phyloP scores from a whole-genome alignment of 2,113 vertebrate genomes.

The Cyanistes caeruleus region DNA sequence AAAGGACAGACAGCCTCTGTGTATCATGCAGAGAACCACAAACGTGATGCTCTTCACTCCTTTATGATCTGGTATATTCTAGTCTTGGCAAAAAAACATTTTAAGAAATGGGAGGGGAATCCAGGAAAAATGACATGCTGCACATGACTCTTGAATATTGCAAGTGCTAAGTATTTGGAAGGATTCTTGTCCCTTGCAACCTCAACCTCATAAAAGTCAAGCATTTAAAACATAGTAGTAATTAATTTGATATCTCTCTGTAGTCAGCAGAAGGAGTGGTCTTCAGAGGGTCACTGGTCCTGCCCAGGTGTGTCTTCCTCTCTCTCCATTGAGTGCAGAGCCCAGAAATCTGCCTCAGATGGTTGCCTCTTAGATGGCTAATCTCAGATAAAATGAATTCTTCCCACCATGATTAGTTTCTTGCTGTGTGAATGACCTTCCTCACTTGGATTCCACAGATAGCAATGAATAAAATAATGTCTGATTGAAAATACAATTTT shows the following conservation, averaged over 20 bases:
- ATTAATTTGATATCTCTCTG: background rate
- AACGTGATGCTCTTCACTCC: background rate
- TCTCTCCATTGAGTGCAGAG: background rate
- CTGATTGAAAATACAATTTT: background rate
- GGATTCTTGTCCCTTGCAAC: background rate
- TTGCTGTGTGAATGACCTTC: background rate
- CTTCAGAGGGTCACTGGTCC: background rate
- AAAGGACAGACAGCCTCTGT: background rate
- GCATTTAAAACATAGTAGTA: background rate
- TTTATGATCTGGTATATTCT: background rate
- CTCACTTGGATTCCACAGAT: background rate
- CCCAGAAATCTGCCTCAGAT: background rate
- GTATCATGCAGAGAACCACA: background rate
- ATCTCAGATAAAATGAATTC: background rate
- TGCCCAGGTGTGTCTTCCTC: background rate
- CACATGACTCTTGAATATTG: background rate
- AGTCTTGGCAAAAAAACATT: background rate
- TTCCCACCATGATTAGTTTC: background rate
- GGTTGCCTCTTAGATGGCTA: background rate
- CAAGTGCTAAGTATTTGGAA: background rate
- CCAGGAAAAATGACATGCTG: background rate
- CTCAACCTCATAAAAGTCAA: background rate
- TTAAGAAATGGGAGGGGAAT: background rate
- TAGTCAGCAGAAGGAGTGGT: background rate
- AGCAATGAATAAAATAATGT: background rate